Evolutionary conservation across 30 jellyfish, hydroid and myxozoan species (phyloP), one percentile per base, ranked within the genome.

Genomic region (Clytia hemisphaerica): DNA sequence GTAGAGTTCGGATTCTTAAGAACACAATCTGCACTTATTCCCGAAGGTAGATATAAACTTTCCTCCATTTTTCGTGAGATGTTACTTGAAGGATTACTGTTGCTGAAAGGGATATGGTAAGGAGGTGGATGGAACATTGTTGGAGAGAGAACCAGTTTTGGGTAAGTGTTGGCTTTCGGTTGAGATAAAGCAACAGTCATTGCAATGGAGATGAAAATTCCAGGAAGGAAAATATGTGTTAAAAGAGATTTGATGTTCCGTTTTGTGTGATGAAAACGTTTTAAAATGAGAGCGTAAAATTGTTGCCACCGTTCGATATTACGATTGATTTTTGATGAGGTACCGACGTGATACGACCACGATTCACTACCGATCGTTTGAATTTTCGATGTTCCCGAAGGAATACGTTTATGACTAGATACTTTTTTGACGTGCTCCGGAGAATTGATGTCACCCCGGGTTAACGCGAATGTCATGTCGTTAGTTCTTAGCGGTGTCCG

Each of bases 141-240:
- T 37, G 97, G 94, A 1, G 97, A 88, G 33, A 88, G 69, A 5
- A 80, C 70, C 70, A 88, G 77, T 51, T 49, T 72, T 4, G 97
- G 97, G 72, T 51, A 71, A 16, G 40, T 51, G 54, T 73, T 84
- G 50, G 60, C 75, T 19, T 84, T 83, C 2, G 94, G 97, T 32
- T 82, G 91, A 9, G 97, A 80, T 81, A 88, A 74, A 16, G 97
- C 97, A 14, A 88, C 97, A 1, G 97, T 79, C 97, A 88, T 88
- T 10, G 97, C 97, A 61, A 88, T 88, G 61, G 94, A 88, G 16
- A 88, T 72, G 60, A 88, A 88, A 4, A 88, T 57, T 35, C 93
- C 97, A 4, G 97, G 97, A 6, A 88, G 79, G 34, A 88, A 60
- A 6, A 88, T 88, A 57, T 88, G 97, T 28, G 97, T 72, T 18